phyloP scores from a whole-genome alignment of 2,888 invertebrate genomes.

The Galeruca laticollis region DNA sequence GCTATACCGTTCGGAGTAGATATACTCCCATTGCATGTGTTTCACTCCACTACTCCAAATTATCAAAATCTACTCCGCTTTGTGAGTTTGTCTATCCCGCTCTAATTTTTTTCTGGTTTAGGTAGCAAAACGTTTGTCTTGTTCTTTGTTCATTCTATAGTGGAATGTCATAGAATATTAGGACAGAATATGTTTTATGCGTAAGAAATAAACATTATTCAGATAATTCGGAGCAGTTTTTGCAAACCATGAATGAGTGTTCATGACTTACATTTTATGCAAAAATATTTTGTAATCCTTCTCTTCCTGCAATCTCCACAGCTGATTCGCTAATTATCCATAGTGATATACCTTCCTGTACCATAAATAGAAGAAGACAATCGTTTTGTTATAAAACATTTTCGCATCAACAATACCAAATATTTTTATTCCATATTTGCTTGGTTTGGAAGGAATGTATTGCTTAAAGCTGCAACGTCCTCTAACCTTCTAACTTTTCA shows the following conservation, averaged over 20 bases:
- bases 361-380: background rate
- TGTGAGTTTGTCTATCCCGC: too few species aligned
- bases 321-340: background rate
- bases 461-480: background rate
- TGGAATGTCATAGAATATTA: too few species aligned
- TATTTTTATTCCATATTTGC: slow-evolving; percentile 1
- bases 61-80: too few species aligned
- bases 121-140: too few species aligned
- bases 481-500: background rate
- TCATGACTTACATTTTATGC: background rate
- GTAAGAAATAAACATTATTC: background rate
- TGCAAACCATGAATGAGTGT: background rate
- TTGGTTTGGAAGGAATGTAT: background rate
- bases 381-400: background rate
- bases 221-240: background rate
- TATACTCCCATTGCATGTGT: too few species aligned
- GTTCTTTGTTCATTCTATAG: too few species aligned
- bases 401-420: background rate
- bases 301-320: background rate
- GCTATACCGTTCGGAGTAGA: too few species aligned
- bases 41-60: too few species aligned
- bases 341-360: background rate
- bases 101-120: too few species aligned
- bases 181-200: too few species aligned
- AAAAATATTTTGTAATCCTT: slow-evolving; percentile 10